Conservation (phyloP, 2,888 invertebrate genomes). For the Hedychridium roseum region DNA sequence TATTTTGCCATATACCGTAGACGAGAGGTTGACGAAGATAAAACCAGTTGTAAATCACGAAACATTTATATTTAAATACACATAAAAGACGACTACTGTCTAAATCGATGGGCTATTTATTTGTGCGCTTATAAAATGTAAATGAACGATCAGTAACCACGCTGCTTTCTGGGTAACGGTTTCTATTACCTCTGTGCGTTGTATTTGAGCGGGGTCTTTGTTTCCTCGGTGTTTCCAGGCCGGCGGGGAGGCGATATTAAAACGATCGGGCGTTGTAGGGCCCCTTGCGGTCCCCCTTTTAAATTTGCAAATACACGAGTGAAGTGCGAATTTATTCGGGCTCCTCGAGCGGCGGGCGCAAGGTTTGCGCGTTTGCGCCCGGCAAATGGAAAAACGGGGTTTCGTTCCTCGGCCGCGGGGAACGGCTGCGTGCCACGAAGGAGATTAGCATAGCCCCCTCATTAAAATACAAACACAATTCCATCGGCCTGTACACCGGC, state of each 20-base stretch:
- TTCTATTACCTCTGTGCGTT: too few relatives aligned
- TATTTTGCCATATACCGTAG: too few relatives aligned
- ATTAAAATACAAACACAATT: slow-evolving; percentile 63
- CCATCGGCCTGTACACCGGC: slow-evolving; percentile 41
- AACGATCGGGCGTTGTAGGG: slow-evolving; percentile 46
- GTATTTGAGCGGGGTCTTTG: too few relatives aligned
- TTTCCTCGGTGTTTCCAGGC: slow-evolving; percentile 8
- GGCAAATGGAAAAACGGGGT: slow-evolving; percentile 52
- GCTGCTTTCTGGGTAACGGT: too few relatives aligned
- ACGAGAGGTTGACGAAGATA: too few relatives aligned
- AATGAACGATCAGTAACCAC: too few relatives aligned
- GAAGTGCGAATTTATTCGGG: slow-evolving; percentile 57
- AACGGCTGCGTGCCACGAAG: slow-evolving; percentile 47
- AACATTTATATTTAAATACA: too few relatives aligned
- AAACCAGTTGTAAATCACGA: too few relatives aligned
- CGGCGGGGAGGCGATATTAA: slow-evolving; percentile 41
- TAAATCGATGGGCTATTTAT: too few relatives aligned
- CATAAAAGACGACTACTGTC: too few relatives aligned
- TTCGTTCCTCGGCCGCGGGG: slow-evolving; percentile 27
- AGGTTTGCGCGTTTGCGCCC: slow-evolving; percentile 25
- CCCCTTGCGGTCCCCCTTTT: slow-evolving; percentile 46
- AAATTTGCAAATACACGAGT: slow-evolving; percentile 56
- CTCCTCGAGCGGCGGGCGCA: slow-evolving; percentile 33
- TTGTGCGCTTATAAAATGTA: too few relatives aligned
- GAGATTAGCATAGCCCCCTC: slow-evolving; percentile 62